Percentiles rank a stretch among this genome's conserved stretches.
Conservation (phyloP, 2,797 vertebrate genomes). For the Amblyraja radiata region DNA sequence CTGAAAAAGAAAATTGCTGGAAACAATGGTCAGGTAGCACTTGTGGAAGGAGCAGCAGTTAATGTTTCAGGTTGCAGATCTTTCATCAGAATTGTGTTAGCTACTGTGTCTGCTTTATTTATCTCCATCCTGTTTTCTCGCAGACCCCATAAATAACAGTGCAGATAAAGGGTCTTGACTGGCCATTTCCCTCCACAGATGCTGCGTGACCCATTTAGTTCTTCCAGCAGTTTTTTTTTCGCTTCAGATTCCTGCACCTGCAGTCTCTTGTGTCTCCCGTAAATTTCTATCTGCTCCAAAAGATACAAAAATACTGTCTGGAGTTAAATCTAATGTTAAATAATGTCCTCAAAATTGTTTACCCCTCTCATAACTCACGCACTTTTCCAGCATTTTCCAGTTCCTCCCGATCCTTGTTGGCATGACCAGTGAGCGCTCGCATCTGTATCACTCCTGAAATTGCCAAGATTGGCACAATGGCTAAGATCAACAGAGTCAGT, state of each 20-base stretch:
- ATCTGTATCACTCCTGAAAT: conserved; percentile 76
- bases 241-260: no score
- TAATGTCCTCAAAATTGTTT: neutral
- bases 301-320: neutral
- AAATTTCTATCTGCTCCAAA: neutral
- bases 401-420: conserved; percentile 78
- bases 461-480: conserved; percentile 77
- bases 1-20: no score
- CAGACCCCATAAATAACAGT: no score
- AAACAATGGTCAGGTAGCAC: no score
- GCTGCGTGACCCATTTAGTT: no score
- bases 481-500: conserved; percentile 78
- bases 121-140: neutral
- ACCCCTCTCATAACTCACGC: neutral
- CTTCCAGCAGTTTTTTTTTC: no score
- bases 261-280: no score
- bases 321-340: neutral
- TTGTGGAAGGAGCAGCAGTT: no score
- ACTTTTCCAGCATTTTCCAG: conserved; percentile 90
- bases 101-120: neutral
- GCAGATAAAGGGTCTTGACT: no score
- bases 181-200: no score
- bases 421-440: conserved; percentile 77
- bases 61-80: no score
- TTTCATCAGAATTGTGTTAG: neutral